These are phyloP conservation scores for Lasiurus cinereus DNA, from an alignment of 2,113 vertebrate species.

Conservation along the genomic window DNA sequence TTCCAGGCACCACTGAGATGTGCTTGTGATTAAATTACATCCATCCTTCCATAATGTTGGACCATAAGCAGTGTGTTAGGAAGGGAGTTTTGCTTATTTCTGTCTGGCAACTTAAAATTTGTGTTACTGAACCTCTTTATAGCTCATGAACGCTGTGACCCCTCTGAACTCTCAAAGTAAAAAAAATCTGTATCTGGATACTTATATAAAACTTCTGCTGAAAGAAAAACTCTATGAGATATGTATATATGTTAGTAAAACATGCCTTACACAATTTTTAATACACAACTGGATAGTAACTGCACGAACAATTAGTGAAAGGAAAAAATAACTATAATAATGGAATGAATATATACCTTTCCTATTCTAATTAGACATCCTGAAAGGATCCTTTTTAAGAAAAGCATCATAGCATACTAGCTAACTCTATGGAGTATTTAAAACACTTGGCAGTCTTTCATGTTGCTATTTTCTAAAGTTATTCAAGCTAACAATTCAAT, in stretches of 20 bases:
- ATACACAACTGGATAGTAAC: neutral
- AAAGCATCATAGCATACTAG: neutral
- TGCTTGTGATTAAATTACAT: neutral
- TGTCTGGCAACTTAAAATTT: neutral
- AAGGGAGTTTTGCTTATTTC: neutral
- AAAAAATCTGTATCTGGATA: neutral
- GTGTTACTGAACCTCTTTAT: rapidly evolving
- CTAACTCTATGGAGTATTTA: neutral
- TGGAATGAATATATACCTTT: neutral
- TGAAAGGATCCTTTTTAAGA: neutral
- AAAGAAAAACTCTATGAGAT: neutral
- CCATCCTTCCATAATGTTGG: neutral
- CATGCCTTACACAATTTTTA: neutral
- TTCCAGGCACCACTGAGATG: neutral
- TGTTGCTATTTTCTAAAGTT: constrained; percentile 60
- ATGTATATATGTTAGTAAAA: neutral
- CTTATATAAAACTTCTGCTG: neutral
- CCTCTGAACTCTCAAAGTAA: neutral
- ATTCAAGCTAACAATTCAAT: constrained; percentile 64
- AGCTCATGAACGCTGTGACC: rapidly evolving
- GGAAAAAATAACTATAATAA: neutral
- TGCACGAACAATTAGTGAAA: neutral
- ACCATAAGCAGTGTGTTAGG: neutral
- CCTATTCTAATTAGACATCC: neutral
- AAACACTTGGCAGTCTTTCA: neutral